These are phyloP conservation scores for Ernsta delagoae DNA, from an alignment of 2,888 invertebrate species.

Conservation along the genomic window DNA sequence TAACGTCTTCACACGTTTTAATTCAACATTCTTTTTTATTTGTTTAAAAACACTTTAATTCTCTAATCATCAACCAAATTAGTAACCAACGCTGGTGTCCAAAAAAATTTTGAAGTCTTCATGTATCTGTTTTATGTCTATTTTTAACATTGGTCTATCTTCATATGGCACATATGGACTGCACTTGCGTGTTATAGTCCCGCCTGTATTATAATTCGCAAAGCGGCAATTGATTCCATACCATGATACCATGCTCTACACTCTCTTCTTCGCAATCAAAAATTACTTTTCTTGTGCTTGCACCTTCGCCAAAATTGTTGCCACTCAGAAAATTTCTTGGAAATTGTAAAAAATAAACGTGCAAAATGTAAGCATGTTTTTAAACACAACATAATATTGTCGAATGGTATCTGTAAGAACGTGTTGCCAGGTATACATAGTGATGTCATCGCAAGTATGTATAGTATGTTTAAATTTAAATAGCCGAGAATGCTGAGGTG, in stretches of 20 bases:
- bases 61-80: neutral
- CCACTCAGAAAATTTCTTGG: neutral
- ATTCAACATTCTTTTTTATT: neutral
- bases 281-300: slow-evolving; percentile 14
- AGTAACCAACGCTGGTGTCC: neutral
- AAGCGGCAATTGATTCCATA: slow-evolving; percentile 52
- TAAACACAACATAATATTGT: too few species aligned
- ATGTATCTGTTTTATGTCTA: slow-evolving; percentile 27
- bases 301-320: neutral
- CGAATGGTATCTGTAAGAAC: slow-evolving; percentile 13
- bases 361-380: too few species aligned
- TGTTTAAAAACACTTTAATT: neutral
- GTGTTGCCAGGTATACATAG: slow-evolving; percentile 18
- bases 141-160: slow-evolving; percentile 37
- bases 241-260: slow-evolving; percentile 11
- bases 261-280: slow-evolving; percentile 1
- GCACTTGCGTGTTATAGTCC: slow-evolving; percentile 47
- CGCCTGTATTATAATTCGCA: slow-evolving; percentile 41
- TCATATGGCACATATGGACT: slow-evolving; percentile 42
- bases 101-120: too few species aligned
- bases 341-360: too few species aligned
- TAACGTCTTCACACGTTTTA: neutral
- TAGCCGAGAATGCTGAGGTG: slow-evolving; percentile 43
- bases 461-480: slow-evolving; percentile 41
- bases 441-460: slow-evolving; percentile 46